phyloP scores from a whole-genome alignment of 2,113 vertebrate species.

The Sphyrna mokarran region DNA sequence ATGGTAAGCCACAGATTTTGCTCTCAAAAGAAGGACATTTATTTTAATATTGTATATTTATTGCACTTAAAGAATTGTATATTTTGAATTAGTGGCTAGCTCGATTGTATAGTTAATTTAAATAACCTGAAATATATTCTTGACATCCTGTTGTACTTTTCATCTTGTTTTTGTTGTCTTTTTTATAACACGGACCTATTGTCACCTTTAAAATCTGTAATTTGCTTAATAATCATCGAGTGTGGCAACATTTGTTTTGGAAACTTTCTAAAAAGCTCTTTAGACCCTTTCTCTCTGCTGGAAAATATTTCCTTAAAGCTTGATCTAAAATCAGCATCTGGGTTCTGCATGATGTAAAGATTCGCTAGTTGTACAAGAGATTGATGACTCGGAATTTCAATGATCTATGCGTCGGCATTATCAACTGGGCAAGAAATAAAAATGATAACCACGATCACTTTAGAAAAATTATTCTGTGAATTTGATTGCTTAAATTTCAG shows the following conservation, averaged over 20 bases:
- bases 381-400: neutral
- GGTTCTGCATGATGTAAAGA: neutral
- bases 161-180: neutral
- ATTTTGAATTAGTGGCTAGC: neutral
- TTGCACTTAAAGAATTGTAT: neutral
- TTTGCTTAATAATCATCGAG: neutral
- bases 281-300: neutral
- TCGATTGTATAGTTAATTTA: neutral
- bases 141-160: neutral
- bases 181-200: neutral
- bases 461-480: neutral
- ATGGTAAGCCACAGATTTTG: constrained; percentile 62
- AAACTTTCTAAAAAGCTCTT: neutral
- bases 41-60: neutral
- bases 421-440: neutral
- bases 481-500: neutral
- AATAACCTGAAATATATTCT: neutral
- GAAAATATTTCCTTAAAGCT: neutral
- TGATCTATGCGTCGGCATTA: neutral
- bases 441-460: neutral
- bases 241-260: neutral
- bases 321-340: neutral
- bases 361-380: neutral
- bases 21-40: neutral
- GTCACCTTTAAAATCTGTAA: neutral